phyloP scores from a whole-genome alignment of 2,113 vertebrate species.

The Aix galericulata region DNA sequence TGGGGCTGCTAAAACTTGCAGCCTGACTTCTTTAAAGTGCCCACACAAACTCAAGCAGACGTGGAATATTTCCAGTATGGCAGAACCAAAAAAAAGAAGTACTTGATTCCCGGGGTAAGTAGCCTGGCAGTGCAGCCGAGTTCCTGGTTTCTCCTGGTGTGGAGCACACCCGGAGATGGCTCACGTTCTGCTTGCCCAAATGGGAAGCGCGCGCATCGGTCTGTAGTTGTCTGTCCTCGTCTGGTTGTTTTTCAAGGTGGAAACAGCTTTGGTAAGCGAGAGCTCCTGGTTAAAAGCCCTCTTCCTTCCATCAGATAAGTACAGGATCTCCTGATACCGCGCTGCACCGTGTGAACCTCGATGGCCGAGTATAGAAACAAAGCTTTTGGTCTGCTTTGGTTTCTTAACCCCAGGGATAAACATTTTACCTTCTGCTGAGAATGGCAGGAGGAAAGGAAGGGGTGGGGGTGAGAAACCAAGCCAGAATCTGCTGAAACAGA shows the following conservation, averaged over 20 bases:
- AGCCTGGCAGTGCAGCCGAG: rapidly evolving
- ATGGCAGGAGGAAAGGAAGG: neutral
- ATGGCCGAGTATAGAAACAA: neutral
- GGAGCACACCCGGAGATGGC: neutral
- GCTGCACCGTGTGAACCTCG: neutral
- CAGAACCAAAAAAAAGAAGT: neutral
- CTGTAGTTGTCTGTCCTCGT: neutral
- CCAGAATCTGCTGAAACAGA: neutral
- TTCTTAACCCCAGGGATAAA: neutral
- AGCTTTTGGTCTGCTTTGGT: neutral
- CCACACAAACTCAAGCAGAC: neutral
- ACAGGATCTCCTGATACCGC: neutral
- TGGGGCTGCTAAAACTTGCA: neutral
- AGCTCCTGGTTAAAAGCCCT: neutral
- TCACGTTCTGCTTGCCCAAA: neutral
- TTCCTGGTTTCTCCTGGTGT: rapidly evolving
- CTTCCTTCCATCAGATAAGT: neutral
- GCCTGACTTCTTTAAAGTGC: neutral
- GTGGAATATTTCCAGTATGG: neutral
- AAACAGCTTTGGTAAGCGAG: neutral
- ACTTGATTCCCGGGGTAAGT: neutral
- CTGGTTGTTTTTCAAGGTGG: neutral
- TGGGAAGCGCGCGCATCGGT: neutral
- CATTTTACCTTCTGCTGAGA: neutral
- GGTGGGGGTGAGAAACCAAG: neutral